Evolutionary conservation across 1,140 invertebrate genomes (phyloP), one percentile per base, ranked within the genome.

Genomic region (Stenopsyche tienmushanensis): DNA sequence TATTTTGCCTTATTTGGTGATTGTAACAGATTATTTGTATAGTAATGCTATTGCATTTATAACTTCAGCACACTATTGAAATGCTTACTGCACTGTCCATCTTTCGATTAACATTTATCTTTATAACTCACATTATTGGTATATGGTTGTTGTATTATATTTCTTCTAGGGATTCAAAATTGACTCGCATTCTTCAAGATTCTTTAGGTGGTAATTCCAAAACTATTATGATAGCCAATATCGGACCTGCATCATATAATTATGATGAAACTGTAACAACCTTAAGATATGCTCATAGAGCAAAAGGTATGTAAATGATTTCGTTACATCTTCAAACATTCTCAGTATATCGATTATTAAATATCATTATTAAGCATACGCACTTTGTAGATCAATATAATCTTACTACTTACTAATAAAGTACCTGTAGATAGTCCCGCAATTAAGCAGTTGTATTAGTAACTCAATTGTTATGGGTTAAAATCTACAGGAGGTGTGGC

Each of bases 181-280:
- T 98, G 41, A 98, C 95, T 0, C 82, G 95, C 50, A 82, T 97
- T 26, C 80, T 98, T 49, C 94, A 97, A 82, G 94, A 97, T 81
- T 97, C 94, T 0, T 80, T 97, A 9, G 95, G 95, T 66, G 95
- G 95, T 8, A 98, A 98, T 83, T 93, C 94, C 42, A 96, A 94
- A 78, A 98, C 95, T 10, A 91, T 97, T 29, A 98, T 98, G 95
- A 92, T 98, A 24, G 95, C 96, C 15, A 97, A 96, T 77, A 91
- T 98, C 72, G 95, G 95, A 5, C 96, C 96, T n/a, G 94, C 96
- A 3, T 89, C 86, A 71, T 96, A 93, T 79, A 98, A 98, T 80
- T 96, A 92, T 78, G 96, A 98, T 73, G 96, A 98, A 83, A 96
- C 94, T 21, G 81, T 97, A 62, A 94, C 91, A 9, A 98, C 95